Evolutionary conservation across 2,113 vertebrate genomes (phyloP), one percentile per base, ranked within the genome.

Genomic region (Clarias gariepinus): DNA sequence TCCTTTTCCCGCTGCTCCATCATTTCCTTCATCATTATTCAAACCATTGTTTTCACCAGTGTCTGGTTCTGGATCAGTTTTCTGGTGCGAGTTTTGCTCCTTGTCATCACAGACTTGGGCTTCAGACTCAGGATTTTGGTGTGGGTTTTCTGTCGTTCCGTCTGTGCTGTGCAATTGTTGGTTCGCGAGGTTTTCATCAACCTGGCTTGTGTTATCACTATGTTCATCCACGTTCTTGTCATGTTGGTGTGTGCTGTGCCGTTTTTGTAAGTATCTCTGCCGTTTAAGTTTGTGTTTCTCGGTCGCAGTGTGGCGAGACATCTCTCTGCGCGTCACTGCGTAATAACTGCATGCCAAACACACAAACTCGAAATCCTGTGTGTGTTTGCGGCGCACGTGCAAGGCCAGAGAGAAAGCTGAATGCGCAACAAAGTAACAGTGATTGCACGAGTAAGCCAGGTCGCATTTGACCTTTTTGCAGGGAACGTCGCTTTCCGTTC

Each of bases 301-400:
- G 6, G 97, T 98, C 33, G 95, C 93, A 10, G 96, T 96, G 4
- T 99, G 98, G 77, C 97, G 96, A 55, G 94, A 95, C 97, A 99
- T 99, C 92, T 99, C 98, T 71, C 96, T 94, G 60, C 92, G 95
- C 25, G 97, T 99, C 87, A 98, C 96, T 0, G 98, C 96, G 21
- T 97, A 99, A 92, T 99, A 99, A 89, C 96, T 96, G 85, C 98
- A 99, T 0, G 98, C 98, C 93, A 97, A 95, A 90, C 98, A 99
- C 58, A 97, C 97, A 82, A 96, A 99, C 87, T 98, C 96, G 91
- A 98, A 99, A 81, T 98, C 96, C 91, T 94, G 96, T 8, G 96
- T 97, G 89, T 99, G 98, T n/a, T 96, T 98, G 88, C 96, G 94
- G 88, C 98, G 98, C 81, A 98, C 86, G 0, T 99, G 98, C 58